Conservation (phyloP, 2,888 invertebrate genomes). For the Meloe dianella region DNA sequence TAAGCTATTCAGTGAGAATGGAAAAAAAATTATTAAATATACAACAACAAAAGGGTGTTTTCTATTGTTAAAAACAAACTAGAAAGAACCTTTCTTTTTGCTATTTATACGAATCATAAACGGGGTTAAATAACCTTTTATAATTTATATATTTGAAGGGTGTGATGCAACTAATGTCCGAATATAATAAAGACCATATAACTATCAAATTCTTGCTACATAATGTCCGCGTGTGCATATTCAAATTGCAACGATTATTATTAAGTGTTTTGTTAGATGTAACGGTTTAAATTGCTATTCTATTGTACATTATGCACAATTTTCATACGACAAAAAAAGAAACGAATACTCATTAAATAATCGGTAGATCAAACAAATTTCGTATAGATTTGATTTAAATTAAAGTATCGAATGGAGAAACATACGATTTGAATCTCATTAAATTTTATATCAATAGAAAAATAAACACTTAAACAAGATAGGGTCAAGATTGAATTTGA, state of each 20-base stretch:
- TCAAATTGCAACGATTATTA: constrained; percentile 37
- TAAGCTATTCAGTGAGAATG: not conserved
- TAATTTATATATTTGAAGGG: constrained; percentile 1
- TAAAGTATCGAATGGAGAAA: not conserved
- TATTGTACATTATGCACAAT: constrained; percentile 34
- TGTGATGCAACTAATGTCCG: not conserved
- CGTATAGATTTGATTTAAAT: not conserved
- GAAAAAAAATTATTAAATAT: no score
- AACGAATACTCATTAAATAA: not conserved
- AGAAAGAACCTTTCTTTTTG: not conserved
- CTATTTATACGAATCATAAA: not conserved
- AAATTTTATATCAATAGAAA: no score
- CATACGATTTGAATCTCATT: not conserved
- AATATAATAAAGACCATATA: not conserved
- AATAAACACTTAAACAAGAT: no score
- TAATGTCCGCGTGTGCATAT: constrained; percentile 37
- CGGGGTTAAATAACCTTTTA: not conserved
- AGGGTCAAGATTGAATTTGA: no score
- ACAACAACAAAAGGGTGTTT: not conserved
- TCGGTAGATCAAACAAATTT: not conserved
- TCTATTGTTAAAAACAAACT: no score
- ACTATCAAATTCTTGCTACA: constrained; percentile 33
- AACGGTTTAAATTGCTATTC: constrained; percentile 43
- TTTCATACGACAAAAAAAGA: not conserved
- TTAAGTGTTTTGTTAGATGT: constrained; percentile 27